Evolutionary conservation across 2,888 invertebrate genomes (phyloP).

Genomic region (Craniophora ligustri): DNA sequence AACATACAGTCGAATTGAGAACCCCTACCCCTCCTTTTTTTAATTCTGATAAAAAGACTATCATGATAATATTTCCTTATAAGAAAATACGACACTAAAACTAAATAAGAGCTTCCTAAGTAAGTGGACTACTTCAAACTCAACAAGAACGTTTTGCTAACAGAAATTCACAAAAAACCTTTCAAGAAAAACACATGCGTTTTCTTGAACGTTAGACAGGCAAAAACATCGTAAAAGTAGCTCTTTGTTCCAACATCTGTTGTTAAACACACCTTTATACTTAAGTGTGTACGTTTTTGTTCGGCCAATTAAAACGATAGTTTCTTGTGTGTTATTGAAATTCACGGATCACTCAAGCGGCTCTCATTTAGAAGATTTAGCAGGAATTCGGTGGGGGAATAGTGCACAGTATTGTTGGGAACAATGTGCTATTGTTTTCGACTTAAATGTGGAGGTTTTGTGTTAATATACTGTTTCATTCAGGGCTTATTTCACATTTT

Average conservation of each 20-base stretch:
- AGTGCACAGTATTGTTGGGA: conserved; percentile 75
- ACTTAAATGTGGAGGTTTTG: conserved; percentile 71
- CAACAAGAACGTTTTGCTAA: conserved; percentile 41
- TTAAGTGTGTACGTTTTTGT: conserved; percentile 68
- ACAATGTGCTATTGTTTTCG: conserved; percentile 81
- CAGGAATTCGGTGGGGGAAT: conserved; percentile 77
- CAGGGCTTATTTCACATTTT: conserved; percentile 49
- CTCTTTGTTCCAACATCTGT: conserved; percentile 53
- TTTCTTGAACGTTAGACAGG: conserved; percentile 36
- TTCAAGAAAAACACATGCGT: conserved; percentile 51
- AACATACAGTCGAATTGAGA: too few species aligned
- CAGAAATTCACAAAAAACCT: conserved; percentile 49
- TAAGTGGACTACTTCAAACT: conserved; percentile 45
- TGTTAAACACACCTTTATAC: conserved; percentile 37
- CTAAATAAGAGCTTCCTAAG: conserved; percentile 25
- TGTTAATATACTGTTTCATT: conserved; percentile 59
- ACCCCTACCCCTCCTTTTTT: too few species aligned
- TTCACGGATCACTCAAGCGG: conserved; percentile 76
- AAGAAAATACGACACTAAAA: conserved; percentile 22
- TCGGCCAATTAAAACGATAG: conserved; percentile 76
- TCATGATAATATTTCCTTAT: neutral
- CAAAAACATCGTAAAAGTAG: conserved; percentile 47
- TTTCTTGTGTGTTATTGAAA: conserved; percentile 73
- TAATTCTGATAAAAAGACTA: neutral
- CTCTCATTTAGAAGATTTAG: conserved; percentile 78